A percentile compares a stretch with the other conserved stretches of the same genome.
phyloP scores from a whole-genome alignment of 2,888 invertebrate species.

The Thereva nobilitata region DNA sequence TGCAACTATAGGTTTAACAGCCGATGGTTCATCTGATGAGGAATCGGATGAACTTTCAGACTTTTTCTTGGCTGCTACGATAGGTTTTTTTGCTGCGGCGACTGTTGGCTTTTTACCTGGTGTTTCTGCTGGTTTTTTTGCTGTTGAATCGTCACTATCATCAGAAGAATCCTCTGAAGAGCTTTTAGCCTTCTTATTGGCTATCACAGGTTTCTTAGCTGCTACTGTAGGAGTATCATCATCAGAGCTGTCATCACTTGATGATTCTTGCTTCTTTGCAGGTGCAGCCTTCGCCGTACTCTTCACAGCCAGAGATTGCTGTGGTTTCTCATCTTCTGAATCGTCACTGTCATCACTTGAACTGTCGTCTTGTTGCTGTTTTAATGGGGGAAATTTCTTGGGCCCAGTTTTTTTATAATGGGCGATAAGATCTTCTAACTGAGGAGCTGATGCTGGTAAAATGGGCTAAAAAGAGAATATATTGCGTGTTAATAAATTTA shows the following conservation, averaged over 20 bases:
- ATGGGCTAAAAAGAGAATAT: slow-evolving; percentile 61
- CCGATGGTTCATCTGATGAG: too few relatives aligned
- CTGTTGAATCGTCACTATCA: slow-evolving; percentile 42
- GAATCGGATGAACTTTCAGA: too few relatives aligned
- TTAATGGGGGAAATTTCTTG: slow-evolving; percentile 58
- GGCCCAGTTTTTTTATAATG: slow-evolving; percentile 62
- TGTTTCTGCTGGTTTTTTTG: slow-evolving; percentile 12
- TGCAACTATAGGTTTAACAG: not conserved
- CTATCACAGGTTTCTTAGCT: slow-evolving; percentile 41
- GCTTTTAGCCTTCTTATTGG: slow-evolving; percentile 6
- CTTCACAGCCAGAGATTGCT: not conserved
- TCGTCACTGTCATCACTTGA: slow-evolving; percentile 44
- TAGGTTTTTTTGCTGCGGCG: slow-evolving; percentile 48
- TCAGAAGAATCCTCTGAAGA: slow-evolving; percentile 38
- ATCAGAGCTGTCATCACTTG: slow-evolving; percentile 53
- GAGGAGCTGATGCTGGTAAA: slow-evolving; percentile 68
- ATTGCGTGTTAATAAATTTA: not conserved
- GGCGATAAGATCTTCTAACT: slow-evolving; percentile 65
- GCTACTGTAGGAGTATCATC: slow-evolving; percentile 47
- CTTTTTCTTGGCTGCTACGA: too few relatives aligned
- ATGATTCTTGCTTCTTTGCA: slow-evolving; percentile 42
- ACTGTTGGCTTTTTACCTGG: too few relatives aligned
- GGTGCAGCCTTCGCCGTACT: slow-evolving; percentile 46
- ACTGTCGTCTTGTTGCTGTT: slow-evolving; percentile 47
- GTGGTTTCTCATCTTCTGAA: not conserved